Evolutionary conservation across 1,140 invertebrate species (phyloP), one percentile per base, ranked within the genome.

Genomic region (Chrysopa pallens): DNA sequence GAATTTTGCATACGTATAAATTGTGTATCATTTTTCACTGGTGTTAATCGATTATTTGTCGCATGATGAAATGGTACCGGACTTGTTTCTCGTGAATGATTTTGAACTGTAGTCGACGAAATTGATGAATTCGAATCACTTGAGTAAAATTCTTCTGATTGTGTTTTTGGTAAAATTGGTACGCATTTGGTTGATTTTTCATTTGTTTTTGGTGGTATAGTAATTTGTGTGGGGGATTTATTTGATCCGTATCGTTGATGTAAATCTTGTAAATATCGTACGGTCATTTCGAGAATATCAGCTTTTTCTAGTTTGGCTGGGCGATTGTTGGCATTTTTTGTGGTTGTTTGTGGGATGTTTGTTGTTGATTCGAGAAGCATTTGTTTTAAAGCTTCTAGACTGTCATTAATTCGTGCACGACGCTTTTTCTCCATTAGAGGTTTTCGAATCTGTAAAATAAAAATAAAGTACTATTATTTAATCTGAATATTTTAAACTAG

Each of bases 361-460:
- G 55, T 53, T 47, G 66, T 66, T 1, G 67, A 66, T 46, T 74
- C 67, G n/a, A 73, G 48, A 8, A 77, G 58, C 15, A 78, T 66
- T 40, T 60, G 59, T 54, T 79, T 79, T 12, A 81, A 56, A 46
- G 74, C 65, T 35, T 72, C 66, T 11, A 81, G 56, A 46, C 72
- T 73, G 33, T 71, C 65, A 56, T 81, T 81, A 35, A 81, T 81
- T 48, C 78, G 56, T 0, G 74, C 78, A 27, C 78, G 55, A 31
- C 78, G 52, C 48, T 69, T 66, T 55, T 78, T 80, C 55, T 80
- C 78, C 73, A 80, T 78, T 47, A 80, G 52, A 4, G 78, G 78
- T 55, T 80, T 80, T 33, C 75, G 67, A 29, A 73, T 72, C 73
- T 76, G 42, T 27, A 44, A 42, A 43, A 35, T 28, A 36, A 46